These are phyloP conservation scores for Podocnemis expansa DNA, from an alignment of 2,113 vertebrate genomes.

Conservation along the genomic window DNA sequence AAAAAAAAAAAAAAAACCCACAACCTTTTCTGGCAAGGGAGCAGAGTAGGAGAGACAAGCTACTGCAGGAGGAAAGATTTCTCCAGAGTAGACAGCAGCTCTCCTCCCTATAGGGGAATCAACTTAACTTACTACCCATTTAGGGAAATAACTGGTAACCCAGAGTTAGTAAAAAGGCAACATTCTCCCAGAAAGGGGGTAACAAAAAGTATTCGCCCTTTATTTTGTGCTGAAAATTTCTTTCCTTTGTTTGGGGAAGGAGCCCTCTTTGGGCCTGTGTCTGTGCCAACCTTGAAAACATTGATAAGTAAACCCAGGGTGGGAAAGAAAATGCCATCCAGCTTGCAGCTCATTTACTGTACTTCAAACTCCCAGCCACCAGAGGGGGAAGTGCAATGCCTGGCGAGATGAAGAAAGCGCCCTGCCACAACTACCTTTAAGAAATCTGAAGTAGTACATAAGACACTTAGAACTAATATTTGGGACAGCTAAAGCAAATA, in stretches of 20 bases:
- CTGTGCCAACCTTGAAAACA: background rate
- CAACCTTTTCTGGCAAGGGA: background rate
- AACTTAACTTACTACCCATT: background rate
- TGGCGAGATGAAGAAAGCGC: background rate
- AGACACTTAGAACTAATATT: rapidly evolving
- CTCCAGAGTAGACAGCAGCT: background rate
- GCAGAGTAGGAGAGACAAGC: background rate
- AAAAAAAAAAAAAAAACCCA: no score
- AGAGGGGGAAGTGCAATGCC: background rate
- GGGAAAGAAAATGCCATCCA: background rate
- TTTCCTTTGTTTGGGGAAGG: background rate
- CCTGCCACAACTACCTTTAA: background rate
- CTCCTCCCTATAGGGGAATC: background rate
- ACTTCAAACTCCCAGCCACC: background rate
- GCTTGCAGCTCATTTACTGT: background rate
- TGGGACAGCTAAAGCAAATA: background rate
- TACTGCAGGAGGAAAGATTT: background rate
- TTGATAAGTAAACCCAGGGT: background rate
- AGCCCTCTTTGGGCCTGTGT: background rate
- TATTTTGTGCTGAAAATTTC: background rate
- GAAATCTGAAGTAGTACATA: background rate
- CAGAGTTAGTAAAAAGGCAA: background rate
- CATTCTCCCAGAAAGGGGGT: background rate
- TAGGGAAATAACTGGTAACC: background rate
- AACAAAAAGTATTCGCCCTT: background rate